Evolutionary conservation across 2,113 vertebrate species (phyloP).

Genomic region (Shinisaurus crocodilurus): DNA sequence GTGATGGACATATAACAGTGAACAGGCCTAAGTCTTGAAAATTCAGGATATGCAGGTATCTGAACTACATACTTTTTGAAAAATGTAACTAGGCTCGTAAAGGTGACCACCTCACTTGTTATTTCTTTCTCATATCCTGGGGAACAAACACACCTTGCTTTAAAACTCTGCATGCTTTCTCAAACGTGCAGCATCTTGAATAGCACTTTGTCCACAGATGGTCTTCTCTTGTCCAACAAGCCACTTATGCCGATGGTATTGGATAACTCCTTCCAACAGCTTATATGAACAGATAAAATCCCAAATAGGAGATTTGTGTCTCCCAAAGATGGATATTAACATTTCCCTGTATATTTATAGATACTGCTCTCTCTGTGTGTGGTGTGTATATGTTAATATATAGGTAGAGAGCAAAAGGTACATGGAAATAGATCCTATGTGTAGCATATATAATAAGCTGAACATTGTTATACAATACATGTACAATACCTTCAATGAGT

Average conservation of each 20-base stretch:
- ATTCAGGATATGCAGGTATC: not conserved
- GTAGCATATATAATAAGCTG: constrained; percentile 45
- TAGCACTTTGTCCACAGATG: constrained; percentile 21
- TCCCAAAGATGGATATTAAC: constrained; percentile 60
- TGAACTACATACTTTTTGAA: not conserved
- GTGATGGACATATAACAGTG: not conserved
- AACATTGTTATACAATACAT: not conserved
- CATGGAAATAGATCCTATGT: constrained; percentile 7
- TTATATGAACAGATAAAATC: constrained; percentile 49
- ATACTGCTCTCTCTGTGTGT: constrained; percentile 40
- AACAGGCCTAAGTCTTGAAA: not conserved
- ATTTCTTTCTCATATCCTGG: not conserved
- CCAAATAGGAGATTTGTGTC: constrained; percentile 43
- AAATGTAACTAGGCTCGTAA: not conserved
- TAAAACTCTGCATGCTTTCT: constrained; percentile 26
- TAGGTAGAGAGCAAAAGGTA: constrained; percentile 41
- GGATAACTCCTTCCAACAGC: constrained; percentile 29
- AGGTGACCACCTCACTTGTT: not conserved
- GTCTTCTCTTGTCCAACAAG: constrained; percentile 4
- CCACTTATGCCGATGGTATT: not conserved
- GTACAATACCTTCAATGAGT: constrained; percentile 23
- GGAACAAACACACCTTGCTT: constrained; percentile 2
- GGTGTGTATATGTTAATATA: constrained; percentile 48
- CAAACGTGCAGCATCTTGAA: constrained; percentile 28
- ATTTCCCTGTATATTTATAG: constrained; percentile 68